phyloP scores from a whole-genome alignment of 2,888 invertebrate genomes.

The Ormyrus thymus region DNA sequence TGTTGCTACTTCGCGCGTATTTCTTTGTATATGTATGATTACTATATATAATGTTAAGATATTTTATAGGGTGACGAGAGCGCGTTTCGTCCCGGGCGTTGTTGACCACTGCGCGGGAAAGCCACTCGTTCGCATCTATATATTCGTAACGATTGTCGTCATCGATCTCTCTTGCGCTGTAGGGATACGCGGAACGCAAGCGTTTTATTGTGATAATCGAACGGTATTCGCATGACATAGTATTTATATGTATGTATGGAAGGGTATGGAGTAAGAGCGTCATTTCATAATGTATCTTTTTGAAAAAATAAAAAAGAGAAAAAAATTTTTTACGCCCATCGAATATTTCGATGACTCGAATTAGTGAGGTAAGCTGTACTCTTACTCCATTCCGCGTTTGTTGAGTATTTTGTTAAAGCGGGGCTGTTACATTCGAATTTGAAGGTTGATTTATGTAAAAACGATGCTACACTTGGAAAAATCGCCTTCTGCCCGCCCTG shows the following conservation, averaged over 20 bases:
- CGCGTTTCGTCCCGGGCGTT: slow-evolving; percentile 2
- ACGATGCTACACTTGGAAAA: slow-evolving; percentile 2
- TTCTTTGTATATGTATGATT: slow-evolving; percentile 16
- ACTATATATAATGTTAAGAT: slow-evolving; percentile 14
- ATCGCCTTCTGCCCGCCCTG: slow-evolving; percentile 8
- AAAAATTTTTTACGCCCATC: slow-evolving; percentile 43
- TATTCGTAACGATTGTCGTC: slow-evolving; percentile 26
- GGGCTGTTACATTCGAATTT: background rate
- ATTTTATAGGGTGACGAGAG: slow-evolving; percentile 18
- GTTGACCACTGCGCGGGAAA: background rate
- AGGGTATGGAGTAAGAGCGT: slow-evolving; percentile 36
- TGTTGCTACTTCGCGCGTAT: slow-evolving; percentile 43
- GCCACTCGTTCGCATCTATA: background rate
- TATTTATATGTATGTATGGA: background rate
- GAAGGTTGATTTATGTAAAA: slow-evolving; percentile 2
- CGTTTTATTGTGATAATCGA: slow-evolving; percentile 23
- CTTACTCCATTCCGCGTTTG: slow-evolving; percentile 34
- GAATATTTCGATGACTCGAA: slow-evolving; percentile 13
- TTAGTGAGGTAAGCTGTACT: background rate
- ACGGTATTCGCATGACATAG: slow-evolving; percentile 11
- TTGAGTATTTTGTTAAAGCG: slow-evolving; percentile 1
- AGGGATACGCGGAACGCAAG: slow-evolving; percentile 21
- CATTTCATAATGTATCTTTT: slow-evolving; percentile 43
- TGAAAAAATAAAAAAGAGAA: slow-evolving; percentile 25
- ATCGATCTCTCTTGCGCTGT: slow-evolving; percentile 42